phyloP scores from a whole-genome alignment of 2,113 vertebrate genomes.

The Lepus europaeus region DNA sequence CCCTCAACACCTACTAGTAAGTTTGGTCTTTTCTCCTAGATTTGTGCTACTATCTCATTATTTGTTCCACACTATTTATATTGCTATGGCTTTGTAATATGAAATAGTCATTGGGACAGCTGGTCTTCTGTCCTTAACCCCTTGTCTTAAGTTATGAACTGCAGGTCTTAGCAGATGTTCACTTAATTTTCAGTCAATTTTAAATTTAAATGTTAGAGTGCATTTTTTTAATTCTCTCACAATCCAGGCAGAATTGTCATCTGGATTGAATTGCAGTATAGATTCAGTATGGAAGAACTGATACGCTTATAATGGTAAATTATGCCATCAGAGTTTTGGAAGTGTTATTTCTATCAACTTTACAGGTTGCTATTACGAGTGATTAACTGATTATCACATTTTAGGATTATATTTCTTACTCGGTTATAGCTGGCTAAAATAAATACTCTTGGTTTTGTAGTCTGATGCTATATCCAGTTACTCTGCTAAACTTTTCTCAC shows the following conservation, averaged over 20 bases:
- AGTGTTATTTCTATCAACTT: neutral
- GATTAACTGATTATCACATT: neutral
- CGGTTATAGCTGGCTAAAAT: neutral
- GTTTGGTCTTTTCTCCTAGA: neutral
- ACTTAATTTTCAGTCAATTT: slow-evolving; percentile 1
- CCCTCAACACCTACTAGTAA: neutral
- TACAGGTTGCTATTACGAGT: neutral
- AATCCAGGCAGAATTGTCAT: neutral
- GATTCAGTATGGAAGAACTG: neutral
- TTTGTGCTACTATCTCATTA: neutral
- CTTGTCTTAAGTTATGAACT: neutral
- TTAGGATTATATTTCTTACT: neutral
- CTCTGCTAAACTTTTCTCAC: neutral
- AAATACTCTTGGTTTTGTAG: neutral
- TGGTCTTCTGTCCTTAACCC: slow-evolving; percentile 9
- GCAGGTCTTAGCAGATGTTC: neutral
- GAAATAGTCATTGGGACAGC: neutral
- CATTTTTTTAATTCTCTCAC: neutral
- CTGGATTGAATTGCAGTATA: neutral
- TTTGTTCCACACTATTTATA: neutral
- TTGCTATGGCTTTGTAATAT: neutral
- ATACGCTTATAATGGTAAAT: neutral
- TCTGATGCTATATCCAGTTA: neutral
- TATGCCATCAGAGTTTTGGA: neutral
- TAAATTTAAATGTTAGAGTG: neutral